A percentile compares a stretch with the other conserved stretches of the same genome.
phyloP scores from a whole-genome alignment of 2,113 vertebrate species.

The Chrysemys picta region DNA sequence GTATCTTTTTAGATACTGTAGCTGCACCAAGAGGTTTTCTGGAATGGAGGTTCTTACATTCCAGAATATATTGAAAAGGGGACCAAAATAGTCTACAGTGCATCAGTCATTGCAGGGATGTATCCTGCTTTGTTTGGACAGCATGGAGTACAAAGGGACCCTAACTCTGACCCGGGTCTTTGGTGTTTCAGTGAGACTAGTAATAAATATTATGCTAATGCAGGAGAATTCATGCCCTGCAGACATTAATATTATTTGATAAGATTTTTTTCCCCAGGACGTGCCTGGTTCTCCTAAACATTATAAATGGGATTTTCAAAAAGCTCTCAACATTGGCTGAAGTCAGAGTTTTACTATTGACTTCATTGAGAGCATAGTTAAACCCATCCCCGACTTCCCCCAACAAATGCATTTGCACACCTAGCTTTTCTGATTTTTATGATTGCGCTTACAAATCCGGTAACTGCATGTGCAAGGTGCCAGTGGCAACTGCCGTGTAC shows the following conservation, averaged over 20 bases:
- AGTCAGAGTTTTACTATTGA: not conserved
- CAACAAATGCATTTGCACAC: not conserved
- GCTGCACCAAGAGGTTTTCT: not conserved
- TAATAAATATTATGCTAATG: not conserved
- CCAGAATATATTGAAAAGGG: fast-evolving
- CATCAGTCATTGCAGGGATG: not conserved
- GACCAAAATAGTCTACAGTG: not conserved
- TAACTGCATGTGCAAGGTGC: not conserved
- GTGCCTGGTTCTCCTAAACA: not conserved
- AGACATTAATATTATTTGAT: not conserved
- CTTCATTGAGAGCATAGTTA: not conserved
- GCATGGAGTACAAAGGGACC: not conserved
- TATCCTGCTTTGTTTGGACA: not conserved
- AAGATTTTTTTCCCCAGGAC: no score
- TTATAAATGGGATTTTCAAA: not conserved
- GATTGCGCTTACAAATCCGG: not conserved
- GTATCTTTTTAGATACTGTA: not conserved
- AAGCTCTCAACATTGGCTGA: not conserved
- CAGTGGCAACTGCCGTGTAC: not conserved
- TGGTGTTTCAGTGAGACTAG: not conserved
- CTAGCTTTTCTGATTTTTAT: not conserved
- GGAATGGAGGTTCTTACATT: not conserved
- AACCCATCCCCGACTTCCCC: not conserved
- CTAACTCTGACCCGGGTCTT: not conserved
- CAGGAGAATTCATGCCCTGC: not conserved